Base-by-base conservation (phyloP, 2,113 vertebrate genomes). In the Vulpes ferrilata region DNA sequence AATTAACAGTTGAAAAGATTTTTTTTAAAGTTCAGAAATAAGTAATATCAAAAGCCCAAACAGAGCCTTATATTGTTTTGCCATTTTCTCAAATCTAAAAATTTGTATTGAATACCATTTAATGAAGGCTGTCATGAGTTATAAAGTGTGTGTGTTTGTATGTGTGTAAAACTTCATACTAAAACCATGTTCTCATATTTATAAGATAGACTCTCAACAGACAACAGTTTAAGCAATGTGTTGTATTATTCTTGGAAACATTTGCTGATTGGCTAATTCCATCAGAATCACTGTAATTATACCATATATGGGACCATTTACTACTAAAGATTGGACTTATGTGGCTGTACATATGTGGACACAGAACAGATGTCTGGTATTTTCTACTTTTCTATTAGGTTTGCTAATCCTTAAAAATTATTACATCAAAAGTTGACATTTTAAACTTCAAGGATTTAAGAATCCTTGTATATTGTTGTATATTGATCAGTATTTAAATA, bases 1-100 rank as follows among this genome's bases (percentile, higher is more conserved):
- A 85, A 38, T 59, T 96, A 94, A 53, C 11, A 85, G 25, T 74
- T 65, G 59, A 90, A 90, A 96, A 80, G 10, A 92, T 88, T 71
- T 30, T 35, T 90, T 55, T 76, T 9, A 32, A 13, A 11, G 16
- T 91, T 76, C 59, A 88, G 15, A 91, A 90, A 43, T 89, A 92
- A 95, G 84, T 76, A 59, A 81, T 76, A 76, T 55, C n/a, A 83
- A 59, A 88, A 85, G 1, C 20, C 10, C 53, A 57, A 57, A 62
- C 38, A 64, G 19, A 69, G 27, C 11, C 7, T n/a, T 13, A 17
- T 64, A 81, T 30, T 88, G 53, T 71, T 95, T 89, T 32, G 48
- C 86, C 22, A 83, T 60, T 88, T 95, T 94, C 32, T 94, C 23
- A 93, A 81, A 38, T 64, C 35, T 80, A 76, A 64, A 9, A 38